Percentiles rank a stretch among this genome's conserved stretches.
These are phyloP conservation scores for Pyrrhosoma nymphula DNA, from an alignment of 2,888 invertebrate genomes.

Conservation along the genomic window DNA sequence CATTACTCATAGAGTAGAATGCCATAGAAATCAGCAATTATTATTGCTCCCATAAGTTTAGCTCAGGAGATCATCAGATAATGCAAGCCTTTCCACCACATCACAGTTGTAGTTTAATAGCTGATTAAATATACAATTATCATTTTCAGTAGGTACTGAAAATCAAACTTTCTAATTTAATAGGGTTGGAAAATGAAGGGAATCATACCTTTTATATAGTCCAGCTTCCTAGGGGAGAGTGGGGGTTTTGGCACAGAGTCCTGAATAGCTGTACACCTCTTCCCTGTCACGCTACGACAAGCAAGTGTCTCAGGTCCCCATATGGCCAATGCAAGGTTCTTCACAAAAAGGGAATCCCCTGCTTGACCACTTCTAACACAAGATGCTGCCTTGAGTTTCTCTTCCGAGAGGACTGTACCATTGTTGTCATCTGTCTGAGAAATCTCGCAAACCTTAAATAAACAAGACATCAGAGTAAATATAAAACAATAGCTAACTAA, in stretches of 20 bases:
- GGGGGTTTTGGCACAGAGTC: conserved; percentile 29
- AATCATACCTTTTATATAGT: conserved; percentile 31
- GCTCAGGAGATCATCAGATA: too few relatives aligned
- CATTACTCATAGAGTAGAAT: too few relatives aligned
- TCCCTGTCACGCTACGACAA: background rate
- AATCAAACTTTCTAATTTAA: too few relatives aligned
- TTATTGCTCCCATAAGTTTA: too few relatives aligned
- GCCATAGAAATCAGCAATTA: too few relatives aligned
- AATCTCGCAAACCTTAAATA: conserved; percentile 28
- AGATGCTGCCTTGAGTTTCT: conserved; percentile 30
- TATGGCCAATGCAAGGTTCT: conserved; percentile 41
- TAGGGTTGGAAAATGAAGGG: background rate
- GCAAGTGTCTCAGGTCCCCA: conserved; percentile 47
- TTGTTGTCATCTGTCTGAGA: background rate
- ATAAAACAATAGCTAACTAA: background rate
- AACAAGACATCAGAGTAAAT: background rate
- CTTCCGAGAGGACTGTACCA: background rate
- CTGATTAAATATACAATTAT: too few relatives aligned
- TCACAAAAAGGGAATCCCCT: conserved; percentile 35
- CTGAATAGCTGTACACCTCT: conserved; percentile 48
- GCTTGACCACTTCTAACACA: conserved; percentile 50
- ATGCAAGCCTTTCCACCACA: too few relatives aligned
- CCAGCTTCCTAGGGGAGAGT: conserved; percentile 28
- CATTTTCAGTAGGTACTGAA: background rate
- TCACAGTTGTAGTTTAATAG: too few relatives aligned